phyloP scores from a whole-genome alignment of 2,888 invertebrate genomes.

The Timema cristinae region DNA sequence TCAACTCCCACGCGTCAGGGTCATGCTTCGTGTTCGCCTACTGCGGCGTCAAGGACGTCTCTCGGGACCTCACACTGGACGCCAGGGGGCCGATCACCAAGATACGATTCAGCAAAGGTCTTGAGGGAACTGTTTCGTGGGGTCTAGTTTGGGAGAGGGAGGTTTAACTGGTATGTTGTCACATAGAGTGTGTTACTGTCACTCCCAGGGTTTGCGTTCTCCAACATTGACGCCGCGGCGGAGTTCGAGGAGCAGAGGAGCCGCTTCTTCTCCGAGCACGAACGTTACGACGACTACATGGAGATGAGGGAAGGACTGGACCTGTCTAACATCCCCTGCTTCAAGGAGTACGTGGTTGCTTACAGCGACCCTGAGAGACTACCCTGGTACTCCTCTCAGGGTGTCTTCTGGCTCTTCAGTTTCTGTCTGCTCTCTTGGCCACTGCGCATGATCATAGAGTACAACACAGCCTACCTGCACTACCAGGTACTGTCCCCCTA shows the following conservation, averaged over 20 bases:
- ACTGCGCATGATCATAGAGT: constrained; percentile 70
- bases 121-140: neutral
- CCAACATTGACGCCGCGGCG: constrained; percentile 68
- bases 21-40: constrained; percentile 73
- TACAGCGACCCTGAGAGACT: constrained; percentile 46
- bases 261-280: constrained; percentile 74
- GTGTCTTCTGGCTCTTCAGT: constrained; percentile 71
- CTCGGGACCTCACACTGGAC: constrained; percentile 62
- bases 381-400: constrained; percentile 65
- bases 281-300: constrained; percentile 78
- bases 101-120: constrained; percentile 69
- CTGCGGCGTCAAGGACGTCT: constrained; percentile 73
- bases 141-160: too few species aligned
- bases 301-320: constrained; percentile 79
- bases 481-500: constrained; percentile 57
- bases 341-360: constrained; percentile 55
- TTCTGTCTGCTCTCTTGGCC: constrained; percentile 78
- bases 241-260: constrained; percentile 80
- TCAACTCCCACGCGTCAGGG: constrained; percentile 74
- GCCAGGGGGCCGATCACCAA: constrained; percentile 69
- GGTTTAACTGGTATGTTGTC: too few species aligned
- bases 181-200: too few species aligned
- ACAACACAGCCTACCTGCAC: constrained; percentile 75
- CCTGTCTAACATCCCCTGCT: constrained; percentile 58
- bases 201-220: constrained; percentile 62